A percentile compares a stretch with the other conserved stretches of the same genome.
phyloP scores from a whole-genome alignment of 2,797 vertebrate genomes.

The Microctenopoma stevenorrisi region DNA sequence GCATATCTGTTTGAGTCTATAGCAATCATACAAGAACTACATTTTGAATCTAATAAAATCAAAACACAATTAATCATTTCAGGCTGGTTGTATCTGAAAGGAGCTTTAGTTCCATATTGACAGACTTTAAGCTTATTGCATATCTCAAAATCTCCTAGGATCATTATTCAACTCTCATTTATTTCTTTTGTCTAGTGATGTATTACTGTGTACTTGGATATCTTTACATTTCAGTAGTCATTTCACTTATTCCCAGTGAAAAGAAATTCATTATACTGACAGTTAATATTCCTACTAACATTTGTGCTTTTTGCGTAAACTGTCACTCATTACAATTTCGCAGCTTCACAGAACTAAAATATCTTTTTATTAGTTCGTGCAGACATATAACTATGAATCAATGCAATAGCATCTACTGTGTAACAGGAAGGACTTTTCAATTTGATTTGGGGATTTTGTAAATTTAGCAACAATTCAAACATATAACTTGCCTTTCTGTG shows the following conservation, averaged over 20 bases:
- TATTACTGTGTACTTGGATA: constrained; percentile 8
- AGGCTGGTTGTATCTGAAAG: constrained; percentile 31
- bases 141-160: constrained; percentile 33
- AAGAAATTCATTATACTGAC: background rate
- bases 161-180: constrained; percentile 50
- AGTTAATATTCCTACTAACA: constrained; percentile 3
- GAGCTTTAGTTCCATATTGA: constrained; percentile 44
- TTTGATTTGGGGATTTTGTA: constrained; percentile 28
- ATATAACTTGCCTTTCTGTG: background rate
- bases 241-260: constrained; percentile 1
- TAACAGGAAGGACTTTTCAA: background rate
- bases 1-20: constrained; percentile 49
- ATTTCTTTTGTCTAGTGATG: constrained; percentile 48
- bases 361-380: constrained; percentile 43
- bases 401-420: constrained; percentile 30
- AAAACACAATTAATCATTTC: constrained; percentile 67
- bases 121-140: constrained; percentile 37
- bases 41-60: constrained; percentile 53
- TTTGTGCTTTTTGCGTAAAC: constrained; percentile 23
- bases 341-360: constrained; percentile 23
- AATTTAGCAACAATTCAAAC: constrained; percentile 25
- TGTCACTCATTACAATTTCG: constrained; percentile 33
- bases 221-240: constrained; percentile 12
- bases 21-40: constrained; percentile 56
- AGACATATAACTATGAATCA: constrained; percentile 33